A percentile compares a stretch with the other conserved stretches of the same genome.
Evolutionary conservation across 1,140 invertebrate species (phyloP).

Genomic region (Papilio polytes): DNA sequence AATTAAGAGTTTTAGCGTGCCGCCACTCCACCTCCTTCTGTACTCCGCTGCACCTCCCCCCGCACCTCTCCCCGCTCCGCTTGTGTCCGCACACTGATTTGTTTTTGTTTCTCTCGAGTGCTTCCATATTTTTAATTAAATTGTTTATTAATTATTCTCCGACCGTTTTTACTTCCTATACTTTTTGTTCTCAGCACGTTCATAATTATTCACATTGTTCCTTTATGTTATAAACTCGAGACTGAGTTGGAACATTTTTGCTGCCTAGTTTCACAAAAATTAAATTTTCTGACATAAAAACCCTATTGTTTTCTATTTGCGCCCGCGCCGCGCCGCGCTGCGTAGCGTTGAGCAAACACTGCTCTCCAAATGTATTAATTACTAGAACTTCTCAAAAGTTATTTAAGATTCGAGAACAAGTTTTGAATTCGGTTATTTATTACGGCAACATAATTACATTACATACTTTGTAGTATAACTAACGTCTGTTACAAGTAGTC

Average conservation of each 20-base stretch:
- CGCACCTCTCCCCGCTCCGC: background rate
- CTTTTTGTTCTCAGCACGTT: background rate
- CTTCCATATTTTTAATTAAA: conserved; percentile 26
- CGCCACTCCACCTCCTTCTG: background rate
- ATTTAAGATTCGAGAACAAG: background rate
- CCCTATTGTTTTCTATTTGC: background rate
- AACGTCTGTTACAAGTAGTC: background rate
- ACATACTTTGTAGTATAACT: no score
- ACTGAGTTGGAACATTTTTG: background rate
- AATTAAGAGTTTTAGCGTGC: conserved; percentile 24
- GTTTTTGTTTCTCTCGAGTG: conserved; percentile 28
- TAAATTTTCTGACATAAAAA: conserved; percentile 3
- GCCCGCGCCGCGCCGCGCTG: background rate
- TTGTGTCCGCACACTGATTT: conserved; percentile 12
- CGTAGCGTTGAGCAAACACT: background rate
- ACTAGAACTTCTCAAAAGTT: background rate
- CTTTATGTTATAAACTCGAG: background rate
- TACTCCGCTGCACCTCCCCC: background rate
- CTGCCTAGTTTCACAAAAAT: background rate
- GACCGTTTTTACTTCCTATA: background rate
- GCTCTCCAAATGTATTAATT: background rate
- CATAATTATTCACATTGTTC: conserved; percentile 9
- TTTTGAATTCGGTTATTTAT: background rate
- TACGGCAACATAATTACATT: no score
- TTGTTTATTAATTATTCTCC: conserved; percentile 24